Evolutionary conservation across 1,140 invertebrate genomes (phyloP).

Genomic region (Bombus haemorrhoidalis): DNA sequence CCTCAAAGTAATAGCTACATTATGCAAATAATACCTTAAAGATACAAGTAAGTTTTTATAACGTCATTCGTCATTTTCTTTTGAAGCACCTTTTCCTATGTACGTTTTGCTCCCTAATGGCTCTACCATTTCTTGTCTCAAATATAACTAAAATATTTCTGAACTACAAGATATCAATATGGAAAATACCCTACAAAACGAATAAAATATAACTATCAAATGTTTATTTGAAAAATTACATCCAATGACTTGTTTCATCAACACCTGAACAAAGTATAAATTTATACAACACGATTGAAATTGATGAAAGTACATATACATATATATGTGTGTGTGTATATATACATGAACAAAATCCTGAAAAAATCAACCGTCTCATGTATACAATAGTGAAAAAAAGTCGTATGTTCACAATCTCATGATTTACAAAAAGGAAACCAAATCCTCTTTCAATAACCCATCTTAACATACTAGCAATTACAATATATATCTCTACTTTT

Average conservation of each 20-base stretch:
- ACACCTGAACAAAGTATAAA: not conserved
- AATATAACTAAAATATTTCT: slow-evolving; percentile 17
- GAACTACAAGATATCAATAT: not conserved
- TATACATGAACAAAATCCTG: slow-evolving; percentile 15
- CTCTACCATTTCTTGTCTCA: not conserved
- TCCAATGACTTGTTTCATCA: not conserved
- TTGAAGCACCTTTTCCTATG: not conserved
- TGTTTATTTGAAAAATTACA: not conserved
- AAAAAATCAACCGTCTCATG: not conserved
- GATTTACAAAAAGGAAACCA: slow-evolving; percentile 15
- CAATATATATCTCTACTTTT: slow-evolving; percentile 56
- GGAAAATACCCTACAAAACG: not conserved
- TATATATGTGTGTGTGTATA: not conserved
- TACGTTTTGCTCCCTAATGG: not conserved
- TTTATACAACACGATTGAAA: not conserved
- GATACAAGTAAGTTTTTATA: not conserved
- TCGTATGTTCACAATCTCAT: not conserved
- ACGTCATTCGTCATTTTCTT: not conserved
- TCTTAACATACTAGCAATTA: slow-evolving; percentile 52
- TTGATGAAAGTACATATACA: not conserved
- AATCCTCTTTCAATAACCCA: slow-evolving; percentile 33
- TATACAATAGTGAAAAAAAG: slow-evolving; percentile 10
- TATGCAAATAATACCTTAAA: not conserved
- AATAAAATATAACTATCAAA: not conserved
- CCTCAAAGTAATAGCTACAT: not conserved